Evolutionary conservation across 1,140 invertebrate species (phyloP).

Genomic region (Yoshiicerus persimilis): DNA sequence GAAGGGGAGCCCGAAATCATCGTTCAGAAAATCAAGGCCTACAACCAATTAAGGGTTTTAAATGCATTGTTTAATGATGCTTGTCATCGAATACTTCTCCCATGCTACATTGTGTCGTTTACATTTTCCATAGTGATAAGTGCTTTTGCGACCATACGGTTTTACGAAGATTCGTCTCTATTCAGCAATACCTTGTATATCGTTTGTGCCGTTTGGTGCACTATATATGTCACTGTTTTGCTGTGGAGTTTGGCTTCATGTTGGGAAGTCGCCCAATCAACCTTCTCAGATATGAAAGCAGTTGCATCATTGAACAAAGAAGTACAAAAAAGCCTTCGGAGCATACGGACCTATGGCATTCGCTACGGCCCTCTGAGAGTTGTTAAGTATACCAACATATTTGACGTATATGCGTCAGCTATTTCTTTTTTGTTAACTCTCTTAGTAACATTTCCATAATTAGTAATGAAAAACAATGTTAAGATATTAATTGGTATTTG

Average conservation of each 20-base stretch:
- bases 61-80: neutral
- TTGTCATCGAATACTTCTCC: neutral
- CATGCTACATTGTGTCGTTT: neutral
- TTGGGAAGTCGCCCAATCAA: neutral
- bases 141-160: neutral
- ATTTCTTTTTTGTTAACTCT: too few relatives aligned
- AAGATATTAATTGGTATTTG: too few relatives aligned
- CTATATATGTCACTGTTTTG: neutral
- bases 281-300: neutral
- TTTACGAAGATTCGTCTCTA: neutral
- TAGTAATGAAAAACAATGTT: too few relatives aligned
- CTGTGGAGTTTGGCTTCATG: neutral
- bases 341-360: too few relatives aligned
- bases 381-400: too few relatives aligned
- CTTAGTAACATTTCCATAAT: too few relatives aligned
- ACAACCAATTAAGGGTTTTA: neutral
- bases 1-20: neutral
- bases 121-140: neutral
- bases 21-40: neutral
- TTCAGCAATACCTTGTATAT: neutral
- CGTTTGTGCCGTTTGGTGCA: neutral
- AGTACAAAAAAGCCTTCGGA: too few relatives aligned
- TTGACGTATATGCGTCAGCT: too few relatives aligned
- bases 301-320: neutral
- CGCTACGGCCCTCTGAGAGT: too few relatives aligned